phyloP scores from a whole-genome alignment of 2,797 vertebrate genomes.

The Otolemur crassicaudatus region DNA sequence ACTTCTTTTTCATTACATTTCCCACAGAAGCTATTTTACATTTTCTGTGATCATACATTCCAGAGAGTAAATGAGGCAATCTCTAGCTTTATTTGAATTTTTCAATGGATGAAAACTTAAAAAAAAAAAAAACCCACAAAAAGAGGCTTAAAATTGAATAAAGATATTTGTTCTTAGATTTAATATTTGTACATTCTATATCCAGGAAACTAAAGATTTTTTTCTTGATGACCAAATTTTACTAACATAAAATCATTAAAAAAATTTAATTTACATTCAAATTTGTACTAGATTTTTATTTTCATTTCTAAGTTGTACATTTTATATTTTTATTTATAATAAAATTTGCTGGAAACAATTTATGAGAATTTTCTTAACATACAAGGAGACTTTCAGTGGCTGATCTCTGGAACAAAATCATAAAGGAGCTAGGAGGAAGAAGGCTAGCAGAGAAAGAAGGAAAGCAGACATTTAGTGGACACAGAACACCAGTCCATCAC shows the following conservation, averaged over 20 bases:
- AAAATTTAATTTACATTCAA: background rate
- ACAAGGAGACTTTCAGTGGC: background rate
- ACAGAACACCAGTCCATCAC: background rate
- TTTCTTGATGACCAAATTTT: background rate
- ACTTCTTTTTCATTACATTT: background rate
- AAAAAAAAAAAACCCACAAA: background rate
- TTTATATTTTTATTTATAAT: background rate
- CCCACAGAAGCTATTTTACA: background rate
- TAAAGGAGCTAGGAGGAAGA: background rate
- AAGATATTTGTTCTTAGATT: background rate
- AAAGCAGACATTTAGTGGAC: accelerated
- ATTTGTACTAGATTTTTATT: background rate
- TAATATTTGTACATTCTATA: background rate
- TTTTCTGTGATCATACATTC: background rate
- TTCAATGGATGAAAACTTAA: background rate
- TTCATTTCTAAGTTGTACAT: background rate
- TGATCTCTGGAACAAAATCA: background rate
- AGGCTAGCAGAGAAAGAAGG: background rate
- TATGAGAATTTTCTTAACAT: background rate
- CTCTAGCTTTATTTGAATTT: background rate
- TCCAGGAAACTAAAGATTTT: background rate
- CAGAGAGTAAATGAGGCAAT: background rate
- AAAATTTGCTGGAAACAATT: background rate
- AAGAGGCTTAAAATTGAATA: background rate
- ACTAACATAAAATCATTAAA: background rate